Evolutionary conservation across 2,113 vertebrate species (phyloP), one percentile per base, ranked within the genome.

Genomic region (Psittacara wagleri): DNA sequence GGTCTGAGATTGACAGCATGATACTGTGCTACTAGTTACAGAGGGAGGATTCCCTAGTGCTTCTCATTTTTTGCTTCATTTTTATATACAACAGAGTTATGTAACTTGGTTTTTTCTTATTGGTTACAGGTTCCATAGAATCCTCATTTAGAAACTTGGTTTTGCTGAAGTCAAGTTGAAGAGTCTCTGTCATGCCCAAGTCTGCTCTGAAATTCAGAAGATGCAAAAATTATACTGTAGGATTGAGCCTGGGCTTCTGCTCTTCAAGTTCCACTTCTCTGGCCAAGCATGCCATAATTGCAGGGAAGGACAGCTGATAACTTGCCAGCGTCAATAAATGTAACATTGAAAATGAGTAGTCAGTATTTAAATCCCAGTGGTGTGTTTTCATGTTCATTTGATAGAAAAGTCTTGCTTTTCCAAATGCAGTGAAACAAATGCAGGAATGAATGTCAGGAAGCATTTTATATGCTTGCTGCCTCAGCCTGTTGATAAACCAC

Each of bases 71-170:
- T 1, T 0, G 22, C 44, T 88, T 91, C 3, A 1, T 37, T 84
- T 87, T 78, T 55, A 15, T 28, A 6, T 25, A 39, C 0, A 0
- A 51, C 2, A 13, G 24, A 48, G 25, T 9, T 5, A 6, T n/a
- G 3, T 23, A 31, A 44, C 1, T 59, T 54, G 20, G 5, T 9
- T 15, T 35, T 74, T 92, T 74, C 13, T 52, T 31, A 15, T 1
- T 64, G 16, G 25, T 51, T 83, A 25, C 1, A 5, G 17, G 20
- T 76, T 79, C 28, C 24, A 59, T 18, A 59, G 43, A 83, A 83
- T 67, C 28, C 24, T 79, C 11, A 22, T 49, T 86, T 59, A 63
- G 62, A 43, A 59, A 17, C 13, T 28, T 64, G 7, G 7, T 59
- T 88, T 92, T 69, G 43, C 52, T 68, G n/a, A 76, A 37, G 25